Evolutionary conservation across 2,888 invertebrate species (phyloP).

Genomic region (Neoaliturus tenellus): DNA sequence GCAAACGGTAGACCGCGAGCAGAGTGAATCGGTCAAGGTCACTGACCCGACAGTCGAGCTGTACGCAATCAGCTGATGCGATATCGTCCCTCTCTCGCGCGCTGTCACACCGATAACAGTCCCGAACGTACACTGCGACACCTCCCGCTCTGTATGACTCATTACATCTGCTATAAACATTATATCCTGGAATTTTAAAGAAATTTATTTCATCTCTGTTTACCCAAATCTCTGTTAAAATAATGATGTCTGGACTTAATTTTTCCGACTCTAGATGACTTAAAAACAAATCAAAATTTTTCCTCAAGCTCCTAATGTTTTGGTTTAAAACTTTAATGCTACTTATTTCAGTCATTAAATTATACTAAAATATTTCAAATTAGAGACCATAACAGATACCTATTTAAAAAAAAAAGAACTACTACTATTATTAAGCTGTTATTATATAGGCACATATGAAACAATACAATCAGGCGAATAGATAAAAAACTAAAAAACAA

Average conservation of each 20-base stretch:
- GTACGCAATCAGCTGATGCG: not conserved
- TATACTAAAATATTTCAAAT: no score
- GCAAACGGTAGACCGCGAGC: not conserved
- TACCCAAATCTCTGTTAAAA: slow-evolving; percentile 14
- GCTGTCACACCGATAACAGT: not conserved
- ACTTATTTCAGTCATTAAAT: not conserved
- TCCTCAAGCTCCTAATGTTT: slow-evolving; percentile 3
- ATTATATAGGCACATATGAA: no score
- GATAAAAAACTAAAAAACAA: no score
- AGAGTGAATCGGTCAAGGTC: not conserved
- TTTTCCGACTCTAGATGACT: not conserved
- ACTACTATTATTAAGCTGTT: no score
- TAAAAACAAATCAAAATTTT: slow-evolving; percentile 15
- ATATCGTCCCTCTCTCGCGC: not conserved
- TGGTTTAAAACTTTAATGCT: not conserved
- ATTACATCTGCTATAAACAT: not conserved
- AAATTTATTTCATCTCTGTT: not conserved
- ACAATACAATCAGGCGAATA: no score
- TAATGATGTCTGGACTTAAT: not conserved
- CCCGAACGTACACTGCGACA: not conserved
- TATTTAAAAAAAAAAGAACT: not conserved
- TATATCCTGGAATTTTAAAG: not conserved
- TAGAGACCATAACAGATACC: no score
- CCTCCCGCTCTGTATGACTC: slow-evolving; percentile 6
- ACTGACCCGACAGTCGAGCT: not conserved